These are phyloP conservation scores for Sphinx pinastri DNA, from an alignment of 2,888 invertebrate genomes.

Conservation along the genomic window DNA sequence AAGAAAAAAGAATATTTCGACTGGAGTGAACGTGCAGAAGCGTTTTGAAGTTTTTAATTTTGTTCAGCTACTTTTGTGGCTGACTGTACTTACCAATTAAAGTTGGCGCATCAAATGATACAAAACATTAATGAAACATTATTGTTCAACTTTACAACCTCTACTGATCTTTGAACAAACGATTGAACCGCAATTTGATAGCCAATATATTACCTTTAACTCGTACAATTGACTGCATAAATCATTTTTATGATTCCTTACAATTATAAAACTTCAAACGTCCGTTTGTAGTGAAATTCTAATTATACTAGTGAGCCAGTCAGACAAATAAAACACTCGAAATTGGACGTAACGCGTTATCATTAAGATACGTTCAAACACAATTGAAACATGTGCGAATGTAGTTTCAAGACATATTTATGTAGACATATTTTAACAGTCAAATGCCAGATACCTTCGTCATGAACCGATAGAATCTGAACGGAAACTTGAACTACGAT, in stretches of 20 bases:
- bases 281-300: constrained; percentile 38
- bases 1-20: no score
- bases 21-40: no score
- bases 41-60: no score
- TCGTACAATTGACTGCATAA: neutral
- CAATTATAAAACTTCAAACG: constrained; percentile 29
- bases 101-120: no score
- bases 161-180: neutral
- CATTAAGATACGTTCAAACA: constrained; percentile 43
- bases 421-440: constrained; percentile 6
- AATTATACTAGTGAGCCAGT: constrained; percentile 52
- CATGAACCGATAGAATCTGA: neutral
- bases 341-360: constrained; percentile 46
- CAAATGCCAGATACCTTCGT: neutral
- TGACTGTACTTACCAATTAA: no score
- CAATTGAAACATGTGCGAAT: constrained; percentile 35
- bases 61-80: no score
- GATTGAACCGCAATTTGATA: neutral
- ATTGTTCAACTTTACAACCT: neutral
- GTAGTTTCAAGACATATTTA: constrained; percentile 26
- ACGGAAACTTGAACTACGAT: neutral
- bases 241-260: constrained; percentile 4
- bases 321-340: constrained; percentile 63
- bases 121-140: neutral
- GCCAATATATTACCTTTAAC: neutral